phyloP scores from a whole-genome alignment of 2,113 vertebrate species.

The Nothobranchius furzeri region DNA sequence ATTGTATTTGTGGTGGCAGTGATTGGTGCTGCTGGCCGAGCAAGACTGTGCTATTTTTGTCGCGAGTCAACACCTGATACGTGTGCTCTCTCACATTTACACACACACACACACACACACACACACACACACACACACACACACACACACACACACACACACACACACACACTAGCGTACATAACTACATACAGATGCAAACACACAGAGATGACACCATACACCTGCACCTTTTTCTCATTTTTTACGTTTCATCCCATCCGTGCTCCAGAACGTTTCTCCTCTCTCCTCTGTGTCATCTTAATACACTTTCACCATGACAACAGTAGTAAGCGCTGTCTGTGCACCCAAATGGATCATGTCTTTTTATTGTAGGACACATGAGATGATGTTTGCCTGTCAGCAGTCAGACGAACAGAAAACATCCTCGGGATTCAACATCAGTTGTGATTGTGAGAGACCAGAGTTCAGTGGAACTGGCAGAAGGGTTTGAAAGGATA shows the following conservation, averaged over 20 bases:
- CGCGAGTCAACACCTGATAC: constrained; percentile 79
- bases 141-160: constrained; percentile 8
- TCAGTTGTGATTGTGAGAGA: background rate
- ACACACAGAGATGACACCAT: constrained; percentile 10
- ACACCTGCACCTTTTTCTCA: background rate
- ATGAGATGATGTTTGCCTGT: background rate
- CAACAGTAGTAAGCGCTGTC: constrained; percentile 51
- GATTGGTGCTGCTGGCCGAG: constrained; percentile 79
- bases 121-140: constrained; percentile 10
- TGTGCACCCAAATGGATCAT: constrained; percentile 17
- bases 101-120: constrained; percentile 6
- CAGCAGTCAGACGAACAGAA: constrained; percentile 4
- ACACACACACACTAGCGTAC: background rate
- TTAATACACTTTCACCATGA: constrained; percentile 55
- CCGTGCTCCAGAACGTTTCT: constrained; percentile 14
- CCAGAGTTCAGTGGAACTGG: background rate
- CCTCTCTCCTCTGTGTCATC: constrained; percentile 23
- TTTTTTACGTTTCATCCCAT: background rate
- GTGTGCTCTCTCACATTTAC: constrained; percentile 17
- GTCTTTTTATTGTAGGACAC: constrained; percentile 10
- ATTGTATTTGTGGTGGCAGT: constrained; percentile 82
- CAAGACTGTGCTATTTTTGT: constrained; percentile 84
- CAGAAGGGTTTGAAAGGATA: background rate
- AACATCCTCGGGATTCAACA: background rate
- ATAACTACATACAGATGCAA: constrained; percentile 31